Evolutionary conservation across 2,888 invertebrate genomes (phyloP).

Genomic region (Meiosimyza platycephala): DNA sequence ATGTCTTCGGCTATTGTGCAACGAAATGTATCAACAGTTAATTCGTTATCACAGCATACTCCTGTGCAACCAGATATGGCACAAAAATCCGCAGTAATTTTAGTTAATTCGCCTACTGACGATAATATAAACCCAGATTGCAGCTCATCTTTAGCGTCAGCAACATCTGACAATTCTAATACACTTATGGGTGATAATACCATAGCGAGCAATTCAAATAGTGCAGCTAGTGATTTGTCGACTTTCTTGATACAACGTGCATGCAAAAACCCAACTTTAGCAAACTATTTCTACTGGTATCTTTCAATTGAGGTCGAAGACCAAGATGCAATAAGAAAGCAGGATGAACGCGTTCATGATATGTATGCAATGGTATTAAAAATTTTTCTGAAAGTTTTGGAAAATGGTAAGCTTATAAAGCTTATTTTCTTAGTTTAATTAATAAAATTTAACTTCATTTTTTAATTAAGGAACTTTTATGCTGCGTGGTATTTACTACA

Average conservation of each 20-base stretch:
- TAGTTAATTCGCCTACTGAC: slow-evolving; percentile 46
- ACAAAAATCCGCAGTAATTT: slow-evolving; percentile 39
- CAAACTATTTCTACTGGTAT: slow-evolving; percentile 99
- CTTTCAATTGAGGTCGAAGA: slow-evolving; percentile 94
- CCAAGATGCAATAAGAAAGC: slow-evolving; percentile 76
- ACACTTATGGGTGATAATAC: slow-evolving; percentile 68
- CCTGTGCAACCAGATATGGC: slow-evolving; percentile 45
- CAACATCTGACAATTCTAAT: slow-evolving; percentile 69
- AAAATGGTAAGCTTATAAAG: slow-evolving; percentile 70
- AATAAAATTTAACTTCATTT: background rate
- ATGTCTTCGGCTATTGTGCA: slow-evolving; percentile 31
- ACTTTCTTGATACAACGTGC: slow-evolving; percentile 92
- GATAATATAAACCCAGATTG: slow-evolving; percentile 45
- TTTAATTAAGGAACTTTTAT: slow-evolving; percentile 71
- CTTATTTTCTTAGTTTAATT: background rate
- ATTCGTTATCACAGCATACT: slow-evolving; percentile 43
- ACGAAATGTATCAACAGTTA: slow-evolving; percentile 48
- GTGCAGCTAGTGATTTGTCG: slow-evolving; percentile 77
- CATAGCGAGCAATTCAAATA: slow-evolving; percentile 44
- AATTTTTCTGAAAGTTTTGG: slow-evolving; percentile 81
- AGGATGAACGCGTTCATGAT: slow-evolving; percentile 78
- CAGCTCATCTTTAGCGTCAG: slow-evolving; percentile 52
- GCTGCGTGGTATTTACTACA: slow-evolving; percentile 79
- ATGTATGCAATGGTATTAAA: slow-evolving; percentile 93
- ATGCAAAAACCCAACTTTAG: slow-evolving; percentile 87